Conservation (phyloP, 2,888 invertebrate genomes). For the Rapana venosa region DNA sequence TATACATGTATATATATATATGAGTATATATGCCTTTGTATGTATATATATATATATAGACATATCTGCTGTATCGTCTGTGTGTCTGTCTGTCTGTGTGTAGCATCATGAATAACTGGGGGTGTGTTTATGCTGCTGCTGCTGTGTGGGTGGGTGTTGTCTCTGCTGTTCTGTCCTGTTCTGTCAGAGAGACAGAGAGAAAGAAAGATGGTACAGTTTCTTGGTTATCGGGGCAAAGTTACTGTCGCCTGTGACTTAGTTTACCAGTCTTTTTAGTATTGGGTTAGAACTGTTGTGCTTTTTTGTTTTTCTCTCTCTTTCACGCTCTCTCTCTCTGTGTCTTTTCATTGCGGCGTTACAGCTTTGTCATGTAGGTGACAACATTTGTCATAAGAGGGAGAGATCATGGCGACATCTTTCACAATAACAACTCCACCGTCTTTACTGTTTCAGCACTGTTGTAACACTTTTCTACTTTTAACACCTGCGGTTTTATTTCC, state of each 20-base stretch:
- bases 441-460: not conserved
- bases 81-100: not conserved
- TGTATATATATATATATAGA: not conserved
- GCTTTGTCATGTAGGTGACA: too few relatives aligned
- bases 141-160: not conserved
- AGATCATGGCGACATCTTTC: not conserved
- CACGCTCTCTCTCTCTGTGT: too few relatives aligned
- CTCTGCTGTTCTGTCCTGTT: not conserved
- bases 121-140: not conserved
- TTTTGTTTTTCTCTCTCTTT: too few relatives aligned
- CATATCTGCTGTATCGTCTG: not conserved
- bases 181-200: not conserved
- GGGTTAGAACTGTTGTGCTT: too few relatives aligned
- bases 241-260: too few relatives aligned
- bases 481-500: not conserved
- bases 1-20: not conserved
- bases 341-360: too few relatives aligned
- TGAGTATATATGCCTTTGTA: not conserved
- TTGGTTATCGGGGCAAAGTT: not conserved
- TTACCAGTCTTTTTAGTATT: too few relatives aligned
- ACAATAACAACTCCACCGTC: not conserved
- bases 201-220: not conserved
- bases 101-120: not conserved
- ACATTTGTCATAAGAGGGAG: too few relatives aligned
- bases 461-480: not conserved